phyloP scores from a whole-genome alignment of 2,113 vertebrate genomes.

The Conger conger region DNA sequence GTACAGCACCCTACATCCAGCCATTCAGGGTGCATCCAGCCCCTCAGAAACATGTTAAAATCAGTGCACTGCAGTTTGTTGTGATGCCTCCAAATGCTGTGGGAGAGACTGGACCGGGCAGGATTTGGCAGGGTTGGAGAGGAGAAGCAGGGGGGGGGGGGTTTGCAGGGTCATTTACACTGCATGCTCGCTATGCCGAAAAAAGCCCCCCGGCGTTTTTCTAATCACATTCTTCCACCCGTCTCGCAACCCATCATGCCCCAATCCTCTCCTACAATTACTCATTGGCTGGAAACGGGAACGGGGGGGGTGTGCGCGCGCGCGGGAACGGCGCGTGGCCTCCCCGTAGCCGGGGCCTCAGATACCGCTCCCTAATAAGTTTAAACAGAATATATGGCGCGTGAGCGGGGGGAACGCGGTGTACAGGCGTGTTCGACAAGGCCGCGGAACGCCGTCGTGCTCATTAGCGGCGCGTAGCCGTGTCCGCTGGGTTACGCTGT shows the following conservation, averaged over 20 bases:
- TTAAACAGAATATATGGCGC: conserved; percentile 30
- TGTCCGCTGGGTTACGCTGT: conserved; percentile 49
- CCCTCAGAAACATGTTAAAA: not conserved
- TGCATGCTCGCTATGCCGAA: not conserved
- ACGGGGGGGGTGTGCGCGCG: not conserved
- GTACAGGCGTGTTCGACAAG: conserved; percentile 47
- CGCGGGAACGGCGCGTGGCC: not conserved
- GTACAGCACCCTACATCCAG: not conserved
- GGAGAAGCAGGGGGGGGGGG: not conserved
- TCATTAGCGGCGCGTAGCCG: conserved; percentile 56
- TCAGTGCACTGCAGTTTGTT: not conserved
- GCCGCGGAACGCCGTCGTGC: conserved; percentile 43
- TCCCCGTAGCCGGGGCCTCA: conserved; percentile 14
- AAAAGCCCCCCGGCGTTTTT: not conserved
- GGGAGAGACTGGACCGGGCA: not conserved
- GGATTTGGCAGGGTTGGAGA: not conserved
- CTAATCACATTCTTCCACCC: conserved; percentile 1
- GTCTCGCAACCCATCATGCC: not conserved
- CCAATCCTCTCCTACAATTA: not conserved
- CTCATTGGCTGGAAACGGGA: not conserved
- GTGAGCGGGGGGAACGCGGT: conserved; percentile 21
- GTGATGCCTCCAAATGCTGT: not conserved
- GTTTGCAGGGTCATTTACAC: not conserved
- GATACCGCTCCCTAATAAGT: conserved; percentile 37
- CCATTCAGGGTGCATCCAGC: not conserved